phyloP scores from a whole-genome alignment of 2,797 vertebrate genomes.

The Oreortyx pictus region DNA sequence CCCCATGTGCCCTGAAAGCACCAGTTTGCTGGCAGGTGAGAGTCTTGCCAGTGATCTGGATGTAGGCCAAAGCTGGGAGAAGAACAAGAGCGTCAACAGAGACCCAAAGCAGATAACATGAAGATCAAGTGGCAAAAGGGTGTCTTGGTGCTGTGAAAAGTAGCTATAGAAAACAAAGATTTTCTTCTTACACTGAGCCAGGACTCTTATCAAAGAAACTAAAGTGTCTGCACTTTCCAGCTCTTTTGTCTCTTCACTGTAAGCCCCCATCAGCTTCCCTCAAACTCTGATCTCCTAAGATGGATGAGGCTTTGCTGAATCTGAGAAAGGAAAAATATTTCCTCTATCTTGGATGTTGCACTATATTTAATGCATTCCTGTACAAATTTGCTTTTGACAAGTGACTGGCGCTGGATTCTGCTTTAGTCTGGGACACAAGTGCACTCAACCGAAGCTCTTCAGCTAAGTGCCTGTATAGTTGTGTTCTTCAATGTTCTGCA shows the following conservation, averaged over 20 bases:
- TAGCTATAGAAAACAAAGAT: neutral
- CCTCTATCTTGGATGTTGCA: neutral
- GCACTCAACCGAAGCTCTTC: neutral
- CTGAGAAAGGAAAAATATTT: neutral
- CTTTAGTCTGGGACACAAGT: neutral
- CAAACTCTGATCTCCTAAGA: neutral
- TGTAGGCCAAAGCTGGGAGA: fast-evolving
- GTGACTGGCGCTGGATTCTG: neutral
- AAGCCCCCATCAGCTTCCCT: neutral
- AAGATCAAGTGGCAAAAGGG: neutral
- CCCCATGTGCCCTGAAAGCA: fast-evolving
- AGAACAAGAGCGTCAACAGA: neutral
- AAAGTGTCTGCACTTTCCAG: neutral
- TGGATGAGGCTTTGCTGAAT: no score
- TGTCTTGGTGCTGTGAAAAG: neutral
- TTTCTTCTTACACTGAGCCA: neutral
- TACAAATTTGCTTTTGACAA: neutral
- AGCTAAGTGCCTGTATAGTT: neutral
- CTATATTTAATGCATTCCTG: neutral
- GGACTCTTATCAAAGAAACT: neutral
- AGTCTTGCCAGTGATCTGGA: fast-evolving
- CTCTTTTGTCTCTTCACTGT: neutral
- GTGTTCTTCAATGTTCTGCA: fast-evolving
- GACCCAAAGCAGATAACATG: neutral
- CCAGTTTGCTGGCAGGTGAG: neutral